These are phyloP conservation scores for Sebastes flavidus DNA, from an alignment of 2,797 vertebrate species.

Conservation along the genomic window DNA sequence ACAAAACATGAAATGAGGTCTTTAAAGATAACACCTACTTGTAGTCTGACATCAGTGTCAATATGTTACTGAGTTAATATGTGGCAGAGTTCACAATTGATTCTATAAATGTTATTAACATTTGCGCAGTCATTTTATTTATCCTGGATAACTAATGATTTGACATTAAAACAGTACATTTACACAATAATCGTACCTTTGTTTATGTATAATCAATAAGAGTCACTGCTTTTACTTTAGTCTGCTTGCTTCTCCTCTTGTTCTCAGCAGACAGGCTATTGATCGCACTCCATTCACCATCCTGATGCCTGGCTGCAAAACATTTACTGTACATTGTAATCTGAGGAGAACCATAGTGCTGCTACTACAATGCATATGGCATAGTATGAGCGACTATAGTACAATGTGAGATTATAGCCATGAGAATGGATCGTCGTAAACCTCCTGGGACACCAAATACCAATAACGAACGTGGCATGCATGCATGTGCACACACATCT, in stretches of 20 bases:
- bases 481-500: neutral
- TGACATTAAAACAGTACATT: neutral
- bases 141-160: neutral
- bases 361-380: neutral
- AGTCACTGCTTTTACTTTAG: neutral
- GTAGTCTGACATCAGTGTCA: neutral
- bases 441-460: neutral
- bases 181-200: neutral
- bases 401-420: neutral
- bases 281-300: conserved; percentile 27
- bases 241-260: neutral
- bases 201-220: conserved; percentile 28
- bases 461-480: neutral
- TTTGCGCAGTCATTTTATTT: neutral
- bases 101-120: neutral
- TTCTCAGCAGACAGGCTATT: conserved; percentile 28
- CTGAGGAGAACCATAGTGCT: neutral
- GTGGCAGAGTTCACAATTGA: neutral
- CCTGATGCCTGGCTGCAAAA: conserved; percentile 5
- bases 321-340: conserved; percentile 19
- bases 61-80: neutral
- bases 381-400: neutral
- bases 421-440: neutral
- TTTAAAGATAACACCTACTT: neutral
- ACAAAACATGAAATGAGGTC: neutral